phyloP scores from a whole-genome alignment of 2,888 invertebrate species.

The Zaprionus bogoriensis region DNA sequence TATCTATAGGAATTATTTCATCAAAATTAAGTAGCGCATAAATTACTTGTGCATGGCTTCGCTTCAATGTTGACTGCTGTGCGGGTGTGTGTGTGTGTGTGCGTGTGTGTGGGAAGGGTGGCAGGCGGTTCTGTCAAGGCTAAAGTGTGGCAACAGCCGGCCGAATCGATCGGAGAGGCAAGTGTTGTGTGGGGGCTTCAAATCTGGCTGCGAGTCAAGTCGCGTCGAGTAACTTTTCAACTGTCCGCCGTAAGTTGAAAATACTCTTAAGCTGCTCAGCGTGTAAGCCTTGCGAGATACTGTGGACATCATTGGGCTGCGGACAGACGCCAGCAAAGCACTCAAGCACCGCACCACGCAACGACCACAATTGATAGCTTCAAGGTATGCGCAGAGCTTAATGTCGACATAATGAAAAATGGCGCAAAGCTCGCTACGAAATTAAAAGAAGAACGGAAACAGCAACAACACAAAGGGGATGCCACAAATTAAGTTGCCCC shows the following conservation, averaged over 20 bases:
- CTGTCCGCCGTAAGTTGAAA: constrained; percentile 23
- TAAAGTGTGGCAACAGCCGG: constrained; percentile 37
- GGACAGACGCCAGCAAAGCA: not conserved
- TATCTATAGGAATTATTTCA: constrained; percentile 72
- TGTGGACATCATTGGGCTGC: not conserved
- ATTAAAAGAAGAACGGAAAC: constrained; percentile 12
- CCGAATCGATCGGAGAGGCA: constrained; percentile 16
- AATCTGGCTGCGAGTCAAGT: constrained; percentile 6
- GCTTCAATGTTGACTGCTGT: constrained; percentile 31
- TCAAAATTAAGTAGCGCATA: constrained; percentile 72
- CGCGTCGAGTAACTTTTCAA: constrained; percentile 19
- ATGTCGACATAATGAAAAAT: constrained; percentile 49
- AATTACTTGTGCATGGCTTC: constrained; percentile 55
- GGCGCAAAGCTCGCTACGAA: constrained; percentile 17
- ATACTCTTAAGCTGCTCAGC: constrained; percentile 30
- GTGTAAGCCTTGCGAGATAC: too few species aligned
- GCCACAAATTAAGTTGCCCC: too few species aligned
- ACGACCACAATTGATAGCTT: constrained; percentile 53
- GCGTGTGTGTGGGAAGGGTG: constrained; percentile 4
- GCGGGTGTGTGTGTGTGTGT: constrained; percentile 3
- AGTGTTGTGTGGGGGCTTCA: constrained; percentile 9
- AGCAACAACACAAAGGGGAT: not conserved
- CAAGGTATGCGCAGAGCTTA: constrained; percentile 48
- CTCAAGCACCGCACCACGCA: constrained; percentile 19
- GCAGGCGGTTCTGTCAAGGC: constrained; percentile 36